These are phyloP conservation scores for Tetragnatha montana DNA, from an alignment of 2,888 invertebrate genomes.

Conservation along the genomic window DNA sequence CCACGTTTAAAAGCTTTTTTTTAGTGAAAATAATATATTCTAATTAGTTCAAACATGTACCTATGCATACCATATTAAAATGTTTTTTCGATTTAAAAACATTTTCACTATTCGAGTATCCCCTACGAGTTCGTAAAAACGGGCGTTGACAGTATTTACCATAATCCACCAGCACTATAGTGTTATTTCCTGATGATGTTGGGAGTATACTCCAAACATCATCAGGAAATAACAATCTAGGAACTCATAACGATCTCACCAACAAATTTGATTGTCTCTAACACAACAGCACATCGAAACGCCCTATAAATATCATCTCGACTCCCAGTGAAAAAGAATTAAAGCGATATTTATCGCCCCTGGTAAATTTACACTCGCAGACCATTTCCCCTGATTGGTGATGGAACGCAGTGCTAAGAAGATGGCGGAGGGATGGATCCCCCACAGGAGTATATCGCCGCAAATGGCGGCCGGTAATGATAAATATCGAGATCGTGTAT, in stretches of 20 bases:
- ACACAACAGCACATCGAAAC: neutral
- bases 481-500: slow-evolving; percentile 61
- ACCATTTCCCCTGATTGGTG: neutral
- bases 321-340: neutral
- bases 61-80: too few relatives aligned
- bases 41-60: too few relatives aligned
- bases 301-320: neutral
- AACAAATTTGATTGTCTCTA: neutral
- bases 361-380: neutral
- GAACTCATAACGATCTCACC: neutral
- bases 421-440: slow-evolving; percentile 19
- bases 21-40: too few relatives aligned
- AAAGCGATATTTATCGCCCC: neutral
- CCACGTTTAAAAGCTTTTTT: too few relatives aligned
- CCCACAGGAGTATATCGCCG: slow-evolving; percentile 2
- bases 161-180: too few relatives aligned
- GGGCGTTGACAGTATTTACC: too few relatives aligned
- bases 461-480: slow-evolving; percentile 49
- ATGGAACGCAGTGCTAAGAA: neutral
- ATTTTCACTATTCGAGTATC: too few relatives aligned
- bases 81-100: too few relatives aligned
- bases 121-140: too few relatives aligned
- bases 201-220: too few relatives aligned
- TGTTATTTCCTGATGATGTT: too few relatives aligned
- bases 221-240: too few relatives aligned